phyloP scores from a whole-genome alignment of 2,888 invertebrate species.

The Drosophila aldrichi region DNA sequence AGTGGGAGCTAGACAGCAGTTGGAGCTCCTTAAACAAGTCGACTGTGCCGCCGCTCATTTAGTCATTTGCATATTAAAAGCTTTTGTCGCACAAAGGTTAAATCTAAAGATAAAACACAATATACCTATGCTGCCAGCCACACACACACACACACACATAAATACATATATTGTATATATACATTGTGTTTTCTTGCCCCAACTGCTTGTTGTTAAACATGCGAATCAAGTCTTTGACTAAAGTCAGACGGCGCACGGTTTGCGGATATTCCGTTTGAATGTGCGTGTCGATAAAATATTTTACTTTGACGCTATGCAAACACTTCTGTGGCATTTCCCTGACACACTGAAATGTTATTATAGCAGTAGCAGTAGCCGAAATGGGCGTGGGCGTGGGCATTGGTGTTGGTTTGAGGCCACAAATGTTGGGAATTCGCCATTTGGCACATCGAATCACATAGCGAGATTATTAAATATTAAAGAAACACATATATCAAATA shows the following conservation, averaged over 20 bases:
- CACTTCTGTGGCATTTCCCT: constrained; percentile 72
- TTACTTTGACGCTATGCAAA: constrained; percentile 75
- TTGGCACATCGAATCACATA: constrained; percentile 31
- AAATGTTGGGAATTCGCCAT: constrained; percentile 38
- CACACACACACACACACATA: constrained; percentile 3
- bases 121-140: constrained; percentile 24
- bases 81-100: constrained; percentile 82
- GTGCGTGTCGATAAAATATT: constrained; percentile 80
- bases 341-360: constrained; percentile 26
- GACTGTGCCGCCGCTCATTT: constrained; percentile 67
- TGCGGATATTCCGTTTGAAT: constrained; percentile 38
- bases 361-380: not conserved
- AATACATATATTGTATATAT: not conserved
- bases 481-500: not conserved
- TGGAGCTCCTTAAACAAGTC: constrained; percentile 34
- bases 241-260: constrained; percentile 14
- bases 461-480: not conserved
- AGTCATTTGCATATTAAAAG: constrained; percentile 81
- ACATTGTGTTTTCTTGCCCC: constrained; percentile 33
- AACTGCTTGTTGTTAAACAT: constrained; percentile 71
- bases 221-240: constrained; percentile 65
- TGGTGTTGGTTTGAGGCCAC: not conserved
- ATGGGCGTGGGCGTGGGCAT: not conserved
- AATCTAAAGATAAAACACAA: constrained; percentile 77
- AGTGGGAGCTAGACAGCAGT: not conserved